Evolutionary conservation across 2,797 vertebrate species (phyloP).

Genomic region (Pseudopleuronectes americanus): DNA sequence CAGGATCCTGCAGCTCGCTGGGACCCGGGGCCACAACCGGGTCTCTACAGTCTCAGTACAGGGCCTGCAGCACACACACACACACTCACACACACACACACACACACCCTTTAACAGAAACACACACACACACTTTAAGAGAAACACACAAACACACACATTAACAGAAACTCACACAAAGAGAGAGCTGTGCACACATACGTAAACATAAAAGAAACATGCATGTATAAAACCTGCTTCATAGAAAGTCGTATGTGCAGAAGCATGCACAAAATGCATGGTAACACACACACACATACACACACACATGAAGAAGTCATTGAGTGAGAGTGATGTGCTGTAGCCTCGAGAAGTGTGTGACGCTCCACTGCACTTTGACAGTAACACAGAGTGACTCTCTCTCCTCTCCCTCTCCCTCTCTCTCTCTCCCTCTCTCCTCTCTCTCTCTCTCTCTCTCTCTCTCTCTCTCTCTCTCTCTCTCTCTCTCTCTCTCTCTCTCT

Average conservation of each 20-base stretch:
- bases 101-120: slow-evolving; percentile 17
- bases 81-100: slow-evolving; percentile 24
- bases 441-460: not conserved
- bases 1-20: slow-evolving; percentile 37
- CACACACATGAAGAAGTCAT: slow-evolving; percentile 15
- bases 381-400: slow-evolving; percentile 55
- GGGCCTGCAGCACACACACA: slow-evolving; percentile 21
- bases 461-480: too few species aligned
- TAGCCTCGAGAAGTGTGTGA: slow-evolving; percentile 61
- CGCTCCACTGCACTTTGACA: slow-evolving; percentile 67
- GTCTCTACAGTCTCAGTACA: slow-evolving; percentile 43
- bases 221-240: slow-evolving; percentile 27
- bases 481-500: too few species aligned
- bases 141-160: slow-evolving; percentile 25
- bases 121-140: not conserved
- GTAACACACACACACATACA: slow-evolving; percentile 9
- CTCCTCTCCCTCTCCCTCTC: too few species aligned
- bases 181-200: slow-evolving; percentile 12
- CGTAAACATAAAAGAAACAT: slow-evolving; percentile 11
- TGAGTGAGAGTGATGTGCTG: slow-evolving; percentile 53
- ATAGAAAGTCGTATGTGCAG: slow-evolving; percentile 10
- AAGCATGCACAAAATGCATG: not conserved
- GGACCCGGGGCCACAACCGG: slow-evolving; percentile 40
- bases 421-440: too few species aligned
- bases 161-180: slow-evolving; percentile 13